Evolutionary conservation across 2,888 invertebrate genomes (phyloP).

Genomic region (Drosophila histrio): DNA sequence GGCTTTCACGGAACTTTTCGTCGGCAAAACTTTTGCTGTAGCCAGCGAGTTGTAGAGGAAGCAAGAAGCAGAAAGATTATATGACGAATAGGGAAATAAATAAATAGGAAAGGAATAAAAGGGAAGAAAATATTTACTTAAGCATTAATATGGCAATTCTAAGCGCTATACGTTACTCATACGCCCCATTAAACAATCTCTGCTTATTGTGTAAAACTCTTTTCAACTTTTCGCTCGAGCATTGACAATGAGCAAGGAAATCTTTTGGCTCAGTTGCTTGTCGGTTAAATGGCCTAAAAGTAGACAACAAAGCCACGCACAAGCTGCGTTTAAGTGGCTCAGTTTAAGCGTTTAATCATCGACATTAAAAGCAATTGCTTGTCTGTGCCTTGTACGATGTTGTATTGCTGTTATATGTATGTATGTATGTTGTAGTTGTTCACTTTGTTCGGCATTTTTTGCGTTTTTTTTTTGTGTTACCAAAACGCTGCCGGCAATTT

Average conservation of each 20-base stretch:
- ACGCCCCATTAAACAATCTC: conserved; percentile 66
- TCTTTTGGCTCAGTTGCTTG: conserved; percentile 22
- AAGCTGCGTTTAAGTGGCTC: conserved; percentile 58
- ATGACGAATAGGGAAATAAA: conserved; percentile 27
- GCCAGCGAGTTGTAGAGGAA: not conserved
- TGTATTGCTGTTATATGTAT: not conserved
- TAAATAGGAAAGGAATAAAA: not conserved
- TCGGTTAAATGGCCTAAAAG: conserved; percentile 66
- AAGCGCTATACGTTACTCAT: conserved; percentile 62
- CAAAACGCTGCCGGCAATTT: conserved; percentile 36
- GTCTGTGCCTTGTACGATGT: conserved; percentile 28
- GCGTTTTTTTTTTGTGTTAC: conserved; percentile 8
- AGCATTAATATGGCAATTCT: conserved; percentile 66
- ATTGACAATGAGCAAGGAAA: conserved; percentile 17
- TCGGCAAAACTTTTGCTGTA: conserved; percentile 28
- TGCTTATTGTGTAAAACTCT: conserved; percentile 44
- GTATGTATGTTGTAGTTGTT: conserved; percentile 17
- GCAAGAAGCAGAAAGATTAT: not conserved
- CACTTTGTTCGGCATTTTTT: conserved; percentile 24
- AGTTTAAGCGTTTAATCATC: conserved; percentile 62
- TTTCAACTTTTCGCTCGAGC: conserved; percentile 28
- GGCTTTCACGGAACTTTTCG: conserved; percentile 32
- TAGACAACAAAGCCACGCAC: conserved; percentile 62
- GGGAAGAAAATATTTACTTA: conserved; percentile 17
- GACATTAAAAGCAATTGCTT: conserved; percentile 69